phyloP scores from a whole-genome alignment of 2,888 invertebrate species.

The Andrena bicolor region DNA sequence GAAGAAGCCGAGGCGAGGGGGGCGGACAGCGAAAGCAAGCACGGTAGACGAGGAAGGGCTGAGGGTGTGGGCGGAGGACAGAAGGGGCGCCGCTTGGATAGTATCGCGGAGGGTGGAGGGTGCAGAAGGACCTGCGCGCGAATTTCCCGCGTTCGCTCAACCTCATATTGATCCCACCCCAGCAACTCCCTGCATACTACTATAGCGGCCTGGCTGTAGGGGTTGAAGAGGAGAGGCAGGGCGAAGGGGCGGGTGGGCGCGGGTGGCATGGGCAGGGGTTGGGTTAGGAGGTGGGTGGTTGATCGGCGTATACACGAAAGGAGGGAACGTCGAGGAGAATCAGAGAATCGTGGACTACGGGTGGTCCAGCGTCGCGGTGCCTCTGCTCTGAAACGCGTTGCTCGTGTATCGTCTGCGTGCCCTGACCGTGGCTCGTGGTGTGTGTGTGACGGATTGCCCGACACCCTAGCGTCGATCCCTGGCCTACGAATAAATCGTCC shows the following conservation, averaged over 20 bases:
- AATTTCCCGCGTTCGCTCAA: slow-evolving; percentile 84
- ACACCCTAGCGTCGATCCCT: background rate
- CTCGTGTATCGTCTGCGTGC: background rate
- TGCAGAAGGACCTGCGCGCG: slow-evolving; percentile 84
- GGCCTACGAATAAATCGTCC: background rate
- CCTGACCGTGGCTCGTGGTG: background rate
- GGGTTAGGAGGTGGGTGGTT: slow-evolving; percentile 62
- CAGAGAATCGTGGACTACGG: slow-evolving; percentile 62
- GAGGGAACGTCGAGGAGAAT: slow-evolving; percentile 60
- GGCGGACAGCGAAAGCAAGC: slow-evolving; percentile 2
- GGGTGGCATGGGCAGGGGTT: too few species aligned
- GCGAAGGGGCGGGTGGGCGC: slow-evolving; percentile 27
- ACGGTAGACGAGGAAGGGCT: slow-evolving; percentile 47
- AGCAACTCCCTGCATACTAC: slow-evolving; percentile 65
- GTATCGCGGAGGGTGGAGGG: slow-evolving; percentile 57
- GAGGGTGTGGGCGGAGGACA: slow-evolving; percentile 47
- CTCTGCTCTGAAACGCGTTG: slow-evolving; percentile 18
- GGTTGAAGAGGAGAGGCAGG: slow-evolving; percentile 31
- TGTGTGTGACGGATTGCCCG: background rate
- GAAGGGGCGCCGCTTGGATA: slow-evolving; percentile 17
- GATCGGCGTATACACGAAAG: slow-evolving; percentile 67
- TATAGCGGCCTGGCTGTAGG: slow-evolving; percentile 43
- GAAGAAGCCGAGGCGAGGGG: slow-evolving; percentile 6
- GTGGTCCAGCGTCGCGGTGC: slow-evolving; percentile 68
- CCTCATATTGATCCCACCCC: slow-evolving; percentile 85